A percentile compares a stretch with the other conserved stretches of the same genome.
These are phyloP conservation scores for Platichthys flesus DNA, from an alignment of 2,113 vertebrate species.

Conservation along the genomic window DNA sequence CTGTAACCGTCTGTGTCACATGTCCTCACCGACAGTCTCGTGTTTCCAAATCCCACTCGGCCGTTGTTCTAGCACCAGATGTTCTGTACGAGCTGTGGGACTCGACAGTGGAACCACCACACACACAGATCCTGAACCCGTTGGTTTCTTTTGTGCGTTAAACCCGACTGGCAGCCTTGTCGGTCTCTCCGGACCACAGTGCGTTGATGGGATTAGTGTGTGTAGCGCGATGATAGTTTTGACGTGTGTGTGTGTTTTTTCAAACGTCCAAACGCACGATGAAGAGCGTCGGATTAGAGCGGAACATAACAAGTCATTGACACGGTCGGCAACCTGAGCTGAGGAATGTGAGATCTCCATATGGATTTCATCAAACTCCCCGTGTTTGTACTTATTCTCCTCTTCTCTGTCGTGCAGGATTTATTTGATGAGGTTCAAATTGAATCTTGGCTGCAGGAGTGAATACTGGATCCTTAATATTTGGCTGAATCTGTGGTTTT, in stretches of 20 bases:
- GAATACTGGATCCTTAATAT: conserved; percentile 12
- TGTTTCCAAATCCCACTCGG: conserved; percentile 13
- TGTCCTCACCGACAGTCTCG: neutral
- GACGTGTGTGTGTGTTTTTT: conserved; percentile 10
- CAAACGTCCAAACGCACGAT: conserved; percentile 2
- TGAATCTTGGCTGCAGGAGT: conserved; percentile 9
- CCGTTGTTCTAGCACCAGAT: conserved; percentile 22
- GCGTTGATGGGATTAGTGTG: conserved; percentile 29
- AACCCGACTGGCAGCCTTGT: conserved; percentile 25
- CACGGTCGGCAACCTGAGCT: conserved; percentile 44
- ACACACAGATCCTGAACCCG: neutral
- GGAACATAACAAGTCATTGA: conserved; percentile 33
- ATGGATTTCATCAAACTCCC: conserved; percentile 63
- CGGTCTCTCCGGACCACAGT: neutral
- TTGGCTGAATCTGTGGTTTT: conserved; percentile 12
- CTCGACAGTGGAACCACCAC: neutral
- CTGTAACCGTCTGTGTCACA: neutral
- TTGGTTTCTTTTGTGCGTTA: neutral
- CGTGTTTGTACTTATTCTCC: conserved; percentile 43
- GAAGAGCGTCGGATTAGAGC: conserved; percentile 21
- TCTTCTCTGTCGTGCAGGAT: conserved; percentile 40
- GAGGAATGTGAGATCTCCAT: conserved; percentile 47
- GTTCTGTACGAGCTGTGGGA: neutral
- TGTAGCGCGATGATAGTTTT: conserved; percentile 22
- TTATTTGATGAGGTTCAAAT: conserved; percentile 58